Base-by-base conservation (phyloP, 2,888 invertebrate species). In the Troides oblongomaculatus region DNA sequence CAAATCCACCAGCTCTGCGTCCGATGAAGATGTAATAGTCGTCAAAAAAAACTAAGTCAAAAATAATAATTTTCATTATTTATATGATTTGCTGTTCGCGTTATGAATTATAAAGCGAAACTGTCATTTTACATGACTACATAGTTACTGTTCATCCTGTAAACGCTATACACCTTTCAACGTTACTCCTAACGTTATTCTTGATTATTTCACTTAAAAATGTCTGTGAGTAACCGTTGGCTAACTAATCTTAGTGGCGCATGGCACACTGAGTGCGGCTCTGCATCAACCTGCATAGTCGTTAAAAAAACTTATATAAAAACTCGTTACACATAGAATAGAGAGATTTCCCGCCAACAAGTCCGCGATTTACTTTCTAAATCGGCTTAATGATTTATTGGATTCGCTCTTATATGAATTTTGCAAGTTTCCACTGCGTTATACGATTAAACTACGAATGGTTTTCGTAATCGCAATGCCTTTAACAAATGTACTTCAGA, bases 311-410 rank as follows among this genome's bases (percentile, higher is more conserved):
- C 67, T 50, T 69, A 75, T 78, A 85, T 88, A 87, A 88, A 87
- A 82, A 79, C 74, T 77, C 79, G 78, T 79, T 78, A 77, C 76
- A 78, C 75, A 77, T 78, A 79, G 82, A 84, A 81, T 81, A 79
- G 80, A 77, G 78, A 85, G 83, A 82, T 84, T 87, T 87, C 87
- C 84, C 86, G 84, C 83, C 84, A 82, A 80, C 78, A 77, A 76
- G 78, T 83, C 81, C 84, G 81, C 80, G 79, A 84, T 84, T 84
- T 80, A 76, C 77, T 77, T 81, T 81, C 79, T 72, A 75, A 83
- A 80, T 78, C 76, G 75, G 77, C 77, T 78, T 79, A 78, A 75
- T 64, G 57, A 66, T 69, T 72, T 63, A 60, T 23, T 62, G 14
- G 21, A 71, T 39, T 68, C 46, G 57, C 21, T 53, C 25, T 58